These are phyloP conservation scores for Matsumyia berberina DNA, from an alignment of 2,888 invertebrate species.

Conservation along the genomic window DNA sequence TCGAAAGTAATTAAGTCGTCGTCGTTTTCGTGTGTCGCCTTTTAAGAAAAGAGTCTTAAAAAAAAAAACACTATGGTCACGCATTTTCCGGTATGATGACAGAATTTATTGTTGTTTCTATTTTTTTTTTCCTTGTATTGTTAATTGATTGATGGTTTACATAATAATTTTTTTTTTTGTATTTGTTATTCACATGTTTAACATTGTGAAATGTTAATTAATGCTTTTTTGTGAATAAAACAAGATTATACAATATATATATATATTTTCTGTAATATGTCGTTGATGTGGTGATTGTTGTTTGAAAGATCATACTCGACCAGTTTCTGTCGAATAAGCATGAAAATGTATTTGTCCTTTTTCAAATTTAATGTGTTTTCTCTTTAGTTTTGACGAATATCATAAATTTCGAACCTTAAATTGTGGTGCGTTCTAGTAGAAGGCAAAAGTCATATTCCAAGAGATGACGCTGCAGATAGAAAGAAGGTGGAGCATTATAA, in stretches of 20 bases:
- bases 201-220: constrained; percentile 60
- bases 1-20: constrained; percentile 33
- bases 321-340: constrained; percentile 21
- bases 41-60: not conserved
- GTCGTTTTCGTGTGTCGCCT: constrained; percentile 46
- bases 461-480: too few species aligned
- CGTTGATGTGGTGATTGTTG: constrained; percentile 70
- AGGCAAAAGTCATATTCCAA: not conserved
- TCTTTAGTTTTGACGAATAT: not conserved
- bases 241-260: not conserved
- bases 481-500: too few species aligned
- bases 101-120: constrained; percentile 72
- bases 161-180: constrained; percentile 44
- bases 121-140: constrained; percentile 60
- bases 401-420: not conserved
- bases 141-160: constrained; percentile 58
- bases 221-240: constrained; percentile 50
- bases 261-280: constrained; percentile 4
- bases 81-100: constrained; percentile 77
- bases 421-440: not conserved
- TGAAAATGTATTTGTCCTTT: not conserved
- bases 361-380: not conserved
- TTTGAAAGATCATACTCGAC: constrained; percentile 61
- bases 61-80: constrained; percentile 61
- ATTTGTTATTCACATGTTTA: constrained; percentile 60